Conservation (phyloP, 2,888 invertebrate species). For the Dermolepida albohirtum region DNA sequence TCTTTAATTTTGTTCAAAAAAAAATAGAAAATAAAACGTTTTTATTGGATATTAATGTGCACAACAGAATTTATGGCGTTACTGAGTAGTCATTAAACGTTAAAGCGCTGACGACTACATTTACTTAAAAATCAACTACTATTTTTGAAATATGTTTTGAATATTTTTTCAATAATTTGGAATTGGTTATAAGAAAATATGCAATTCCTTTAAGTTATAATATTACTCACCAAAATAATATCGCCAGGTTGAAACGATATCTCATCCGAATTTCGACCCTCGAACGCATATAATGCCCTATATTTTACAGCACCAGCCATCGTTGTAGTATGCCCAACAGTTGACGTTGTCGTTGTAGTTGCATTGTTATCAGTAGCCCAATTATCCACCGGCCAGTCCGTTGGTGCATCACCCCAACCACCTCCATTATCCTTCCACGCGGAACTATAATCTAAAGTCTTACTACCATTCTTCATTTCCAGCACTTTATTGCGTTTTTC, state of each 20-base stretch:
- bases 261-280: constrained; percentile 92
- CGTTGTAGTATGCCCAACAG: constrained; percentile 58
- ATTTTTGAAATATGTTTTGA: too few relatives aligned
- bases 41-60: too few relatives aligned
- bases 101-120: too few relatives aligned
- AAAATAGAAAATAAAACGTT: too few relatives aligned
- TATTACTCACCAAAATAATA: constrained; percentile 78
- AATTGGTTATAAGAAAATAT: too few relatives aligned
- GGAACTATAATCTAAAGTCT: constrained; percentile 63
- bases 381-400: constrained; percentile 67
- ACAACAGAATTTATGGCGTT: too few relatives aligned
- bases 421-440: constrained; percentile 70
- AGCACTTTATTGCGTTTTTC: constrained; percentile 69
- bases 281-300: constrained; percentile 94
- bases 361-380: constrained; percentile 58
- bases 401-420: constrained; percentile 68
- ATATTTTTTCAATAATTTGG: too few relatives aligned
- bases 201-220: too few relatives aligned
- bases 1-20: too few relatives aligned
- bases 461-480: constrained; percentile 63
- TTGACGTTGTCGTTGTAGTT: constrained; percentile 55
- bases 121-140: too few relatives aligned
- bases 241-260: constrained; percentile 94
- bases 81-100: too few relatives aligned
- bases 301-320: constrained; percentile 75